Conservation (phyloP, 2,888 invertebrate species). For the Drosophila putrida region DNA sequence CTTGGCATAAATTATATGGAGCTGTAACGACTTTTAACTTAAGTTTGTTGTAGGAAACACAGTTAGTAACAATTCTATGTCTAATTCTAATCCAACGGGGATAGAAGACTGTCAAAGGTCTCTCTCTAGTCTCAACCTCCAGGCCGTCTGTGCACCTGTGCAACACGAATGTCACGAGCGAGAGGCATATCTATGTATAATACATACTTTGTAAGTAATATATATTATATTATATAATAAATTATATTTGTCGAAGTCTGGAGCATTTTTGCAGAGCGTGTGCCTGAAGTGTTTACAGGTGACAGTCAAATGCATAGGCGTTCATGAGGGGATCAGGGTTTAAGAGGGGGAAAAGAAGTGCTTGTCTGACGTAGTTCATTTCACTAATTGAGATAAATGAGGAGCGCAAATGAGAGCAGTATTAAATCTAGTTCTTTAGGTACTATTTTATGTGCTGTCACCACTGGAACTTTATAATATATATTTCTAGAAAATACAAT, state of each 20-base stretch:
- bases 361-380: slow-evolving; percentile 17
- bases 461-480: background rate
- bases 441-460: background rate
- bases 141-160: slow-evolving; percentile 56
- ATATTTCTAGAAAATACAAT: slow-evolving; percentile 1
- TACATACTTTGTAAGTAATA: background rate
- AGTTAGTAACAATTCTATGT: slow-evolving; percentile 12
- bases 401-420: slow-evolving; percentile 14
- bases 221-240: slow-evolving; percentile 12
- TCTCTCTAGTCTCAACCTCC: slow-evolving; percentile 37
- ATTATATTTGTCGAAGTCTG: slow-evolving; percentile 32
- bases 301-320: slow-evolving; percentile 13
- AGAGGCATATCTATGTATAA: slow-evolving; percentile 28
- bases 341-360: background rate
- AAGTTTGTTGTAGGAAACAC: slow-evolving; percentile 29
- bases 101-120: slow-evolving; percentile 20
- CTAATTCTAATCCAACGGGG: slow-evolving; percentile 17
- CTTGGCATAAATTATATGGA: slow-evolving; percentile 55
- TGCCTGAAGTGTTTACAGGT: slow-evolving; percentile 45
- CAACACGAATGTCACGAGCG: slow-evolving; percentile 60
- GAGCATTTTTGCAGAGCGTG: slow-evolving; percentile 40
- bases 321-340: background rate
- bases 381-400: slow-evolving; percentile 53
- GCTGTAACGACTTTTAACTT: slow-evolving; percentile 16
- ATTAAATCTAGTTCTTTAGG: slow-evolving; percentile 4